A percentile compares a stretch with the other conserved stretches of the same genome.
These are phyloP conservation scores for Hystrix cristata DNA, from an alignment of 2,113 vertebrate species.

Conservation along the genomic window DNA sequence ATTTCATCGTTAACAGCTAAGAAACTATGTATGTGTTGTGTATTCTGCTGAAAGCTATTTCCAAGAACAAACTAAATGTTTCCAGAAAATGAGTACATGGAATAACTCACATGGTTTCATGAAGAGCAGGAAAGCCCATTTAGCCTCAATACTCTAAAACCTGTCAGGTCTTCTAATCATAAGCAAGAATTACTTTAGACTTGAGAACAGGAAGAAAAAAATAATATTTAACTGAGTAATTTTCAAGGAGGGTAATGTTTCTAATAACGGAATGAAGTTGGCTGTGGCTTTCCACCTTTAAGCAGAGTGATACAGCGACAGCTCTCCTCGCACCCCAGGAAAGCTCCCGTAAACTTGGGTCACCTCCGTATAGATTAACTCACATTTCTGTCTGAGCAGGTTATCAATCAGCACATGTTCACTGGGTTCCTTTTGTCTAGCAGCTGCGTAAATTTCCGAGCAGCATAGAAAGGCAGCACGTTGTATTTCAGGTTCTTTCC, in stretches of 20 bases:
- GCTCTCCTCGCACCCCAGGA: no score
- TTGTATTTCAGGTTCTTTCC: neutral
- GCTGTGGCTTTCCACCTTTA: neutral
- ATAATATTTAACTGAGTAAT: slow-evolving; percentile 19
- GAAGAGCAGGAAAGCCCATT: neutral
- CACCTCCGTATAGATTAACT: neutral
- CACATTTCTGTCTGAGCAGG: neutral
- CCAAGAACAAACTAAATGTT: slow-evolving; percentile 40
- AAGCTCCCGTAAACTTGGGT: neutral
- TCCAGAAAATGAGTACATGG: neutral
- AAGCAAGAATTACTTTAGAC: neutral
- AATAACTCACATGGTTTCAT: neutral
- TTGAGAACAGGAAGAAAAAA: neutral
- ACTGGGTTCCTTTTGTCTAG: neutral
- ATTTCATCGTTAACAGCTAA: slow-evolving; percentile 37
- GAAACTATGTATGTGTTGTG: neutral
- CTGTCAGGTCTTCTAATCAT: neutral
- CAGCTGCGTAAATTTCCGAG: neutral
- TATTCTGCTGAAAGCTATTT: neutral
- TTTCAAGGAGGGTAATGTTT: slow-evolving; percentile 7
- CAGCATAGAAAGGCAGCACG: rapidly evolving
- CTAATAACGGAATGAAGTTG: neutral
- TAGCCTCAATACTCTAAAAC: neutral
- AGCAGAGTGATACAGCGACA: neutral
- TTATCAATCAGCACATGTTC: neutral